These are phyloP conservation scores for Aplocera efformata DNA, from an alignment of 2,888 invertebrate species.

Conservation along the genomic window DNA sequence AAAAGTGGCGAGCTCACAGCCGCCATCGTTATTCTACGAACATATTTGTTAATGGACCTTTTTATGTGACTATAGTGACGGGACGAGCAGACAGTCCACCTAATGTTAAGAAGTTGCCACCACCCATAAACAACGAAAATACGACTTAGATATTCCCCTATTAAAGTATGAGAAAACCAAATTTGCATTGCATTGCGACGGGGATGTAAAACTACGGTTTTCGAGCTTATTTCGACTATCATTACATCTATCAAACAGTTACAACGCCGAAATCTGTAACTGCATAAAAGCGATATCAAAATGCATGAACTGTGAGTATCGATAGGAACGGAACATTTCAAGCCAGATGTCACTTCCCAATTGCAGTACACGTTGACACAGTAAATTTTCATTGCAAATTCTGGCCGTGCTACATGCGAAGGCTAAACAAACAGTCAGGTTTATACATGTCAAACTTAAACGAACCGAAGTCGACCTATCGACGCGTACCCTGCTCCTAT, in stretches of 20 bases:
- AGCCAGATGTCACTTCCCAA: slow-evolving; percentile 61
- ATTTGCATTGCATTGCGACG: no score
- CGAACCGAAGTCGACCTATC: slow-evolving; percentile 72
- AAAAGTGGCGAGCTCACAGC: no score
- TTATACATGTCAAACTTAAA: slow-evolving; percentile 78
- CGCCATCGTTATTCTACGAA: no score
- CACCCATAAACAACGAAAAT: no score
- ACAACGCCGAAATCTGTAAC: slow-evolving; percentile 4
- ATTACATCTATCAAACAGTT: neutral
- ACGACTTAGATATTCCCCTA: no score
- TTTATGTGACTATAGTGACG: no score
- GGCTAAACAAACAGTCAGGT: slow-evolving; percentile 67
- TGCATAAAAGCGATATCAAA: slow-evolving; percentile 13
- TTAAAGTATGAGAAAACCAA: no score
- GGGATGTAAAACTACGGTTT: no score
- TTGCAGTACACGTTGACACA: slow-evolving; percentile 65
- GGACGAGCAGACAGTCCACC: no score
- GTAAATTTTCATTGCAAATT: slow-evolving; percentile 77
- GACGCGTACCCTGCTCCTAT: slow-evolving; percentile 29
- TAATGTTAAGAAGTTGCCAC: no score
- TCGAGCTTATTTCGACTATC: no score
- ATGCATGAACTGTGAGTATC: slow-evolving; percentile 30
- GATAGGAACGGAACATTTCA: slow-evolving; percentile 41
- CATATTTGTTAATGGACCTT: no score
- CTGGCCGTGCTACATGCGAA: slow-evolving; percentile 62